Evolutionary conservation across 2,888 invertebrate species (phyloP), one percentile per base, ranked within the genome.

Genomic region (Drosophila demipolita): DNA sequence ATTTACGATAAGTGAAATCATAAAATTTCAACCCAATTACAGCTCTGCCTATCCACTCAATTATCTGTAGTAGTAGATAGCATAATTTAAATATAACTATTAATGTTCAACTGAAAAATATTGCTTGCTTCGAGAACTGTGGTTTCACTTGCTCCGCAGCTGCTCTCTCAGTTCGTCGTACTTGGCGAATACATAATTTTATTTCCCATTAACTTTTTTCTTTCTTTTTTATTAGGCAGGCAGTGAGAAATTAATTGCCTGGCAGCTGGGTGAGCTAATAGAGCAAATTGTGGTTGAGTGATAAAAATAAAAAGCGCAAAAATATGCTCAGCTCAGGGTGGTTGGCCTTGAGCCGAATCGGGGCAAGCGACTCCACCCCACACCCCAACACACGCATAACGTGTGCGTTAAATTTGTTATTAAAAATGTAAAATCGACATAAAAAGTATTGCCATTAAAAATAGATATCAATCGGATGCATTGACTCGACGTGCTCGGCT

Each of bases 181-280:
- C 87, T 77, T 73, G 87, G 74, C 86, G 89, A 59, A 83, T 88
- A 73, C 89, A 70, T 80, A 82, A 84, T 84, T 68, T 76, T 55
- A 60, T 69, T 66, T 52, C 26, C 36, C 52, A 55, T 66, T 59
- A 40, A 61, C 12, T 57, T 9, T 23, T 62, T 68, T 55, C 50
- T 45, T 55, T 7, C 15, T 61, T 64, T 55, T 53, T 35, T 55
- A 74, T 55, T 58, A 55, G 65, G 65, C 61, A 61, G 73, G 38
- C 63, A 61, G 48, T 66, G 35, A 57, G 26, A 61, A 84, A 73
- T 85, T 85, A 90, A 89, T 84, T 89, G 87, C 70, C 52, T n/a
- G 75, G 68, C 82, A 81, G 69, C 64, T 66, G 85, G 80, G 76
- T 87, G 76, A 82, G 87, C 75, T 77, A 88, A 88, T 75, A 65